A percentile compares a stretch with the other conserved stretches of the same genome.
phyloP scores from a whole-genome alignment of 2,113 vertebrate species.

The Xyrauchen texanus region DNA sequence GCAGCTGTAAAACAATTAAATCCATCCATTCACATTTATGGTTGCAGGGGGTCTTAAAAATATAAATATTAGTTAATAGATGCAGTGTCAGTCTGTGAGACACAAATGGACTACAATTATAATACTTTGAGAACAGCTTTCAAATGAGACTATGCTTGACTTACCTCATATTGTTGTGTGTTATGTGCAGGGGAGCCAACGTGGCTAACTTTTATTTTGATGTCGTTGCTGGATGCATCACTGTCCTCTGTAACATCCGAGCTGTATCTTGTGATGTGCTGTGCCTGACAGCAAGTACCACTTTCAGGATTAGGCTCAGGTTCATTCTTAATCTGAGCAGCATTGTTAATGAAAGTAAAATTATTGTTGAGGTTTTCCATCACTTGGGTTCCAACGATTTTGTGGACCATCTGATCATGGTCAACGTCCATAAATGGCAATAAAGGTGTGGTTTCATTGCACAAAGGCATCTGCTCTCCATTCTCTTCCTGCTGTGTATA shows the following conservation, averaged over 20 bases:
- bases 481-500: slow-evolving; percentile 19
- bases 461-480: not conserved
- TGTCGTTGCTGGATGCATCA: not conserved
- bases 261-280: not conserved
- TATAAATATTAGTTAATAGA: no score
- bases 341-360: not conserved
- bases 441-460: slow-evolving; percentile 6
- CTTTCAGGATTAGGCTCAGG: slow-evolving; percentile 4
- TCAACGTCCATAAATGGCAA: not conserved
- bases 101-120: not conserved
- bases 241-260: not conserved
- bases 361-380: not conserved
- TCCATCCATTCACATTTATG: not conserved
- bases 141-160: not conserved
- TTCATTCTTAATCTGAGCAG: slow-evolving; percentile 45
- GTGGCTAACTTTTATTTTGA: not conserved
- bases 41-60: no score
- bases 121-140: not conserved
- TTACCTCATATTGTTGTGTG: not conserved
- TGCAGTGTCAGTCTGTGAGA: not conserved
- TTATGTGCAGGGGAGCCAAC: not conserved
- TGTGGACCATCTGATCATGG: slow-evolving; percentile 4
- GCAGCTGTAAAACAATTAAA: not conserved
- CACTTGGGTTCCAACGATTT: slow-evolving; percentile 14
- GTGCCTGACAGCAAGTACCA: not conserved